A percentile compares a stretch with the other conserved stretches of the same genome.
Conservation (phyloP, 2,797 vertebrate genomes). For the Artibeus jamaicensis region DNA sequence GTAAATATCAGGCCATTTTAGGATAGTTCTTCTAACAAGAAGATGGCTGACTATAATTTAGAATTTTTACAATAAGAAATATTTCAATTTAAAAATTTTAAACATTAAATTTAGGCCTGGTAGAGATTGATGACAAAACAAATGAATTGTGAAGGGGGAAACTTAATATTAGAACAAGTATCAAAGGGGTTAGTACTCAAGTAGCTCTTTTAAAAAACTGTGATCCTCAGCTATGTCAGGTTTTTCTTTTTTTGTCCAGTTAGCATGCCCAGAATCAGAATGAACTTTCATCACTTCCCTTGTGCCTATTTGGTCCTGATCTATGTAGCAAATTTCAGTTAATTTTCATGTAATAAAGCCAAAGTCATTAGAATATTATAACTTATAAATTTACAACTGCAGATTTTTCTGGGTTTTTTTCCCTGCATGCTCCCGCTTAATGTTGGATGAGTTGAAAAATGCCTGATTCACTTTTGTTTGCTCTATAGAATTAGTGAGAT, state of each 20-base stretch:
- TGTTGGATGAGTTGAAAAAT: slow-evolving; percentile 36
- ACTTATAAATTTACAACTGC: slow-evolving; percentile 80
- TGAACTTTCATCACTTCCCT: not conserved
- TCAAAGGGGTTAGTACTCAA: not conserved
- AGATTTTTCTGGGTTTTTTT: not conserved
- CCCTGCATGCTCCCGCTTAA: slow-evolving; percentile 69
- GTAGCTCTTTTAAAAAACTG: not conserved
- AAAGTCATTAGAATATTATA: not conserved
- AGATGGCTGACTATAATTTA: not conserved
- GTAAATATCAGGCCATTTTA: not conserved
- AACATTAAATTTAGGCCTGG: not conserved
- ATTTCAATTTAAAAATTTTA: not conserved
- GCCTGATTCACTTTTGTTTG: not conserved
- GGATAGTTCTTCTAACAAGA: not conserved
- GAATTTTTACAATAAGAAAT: not conserved
- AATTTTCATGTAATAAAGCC: not conserved
- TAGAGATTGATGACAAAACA: not conserved
- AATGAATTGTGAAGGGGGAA: not conserved
- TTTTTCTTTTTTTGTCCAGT: not conserved
- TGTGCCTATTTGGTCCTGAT: not conserved
- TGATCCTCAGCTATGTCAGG: not conserved
- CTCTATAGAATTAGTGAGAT: not conserved
- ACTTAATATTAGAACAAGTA: not conserved
- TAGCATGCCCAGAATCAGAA: not conserved
- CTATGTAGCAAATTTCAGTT: not conserved